Percentiles rank a stretch among this genome's conserved stretches.
These are phyloP conservation scores for Pachyuromys duprasi DNA, from an alignment of 2,797 vertebrate species.

Conservation along the genomic window DNA sequence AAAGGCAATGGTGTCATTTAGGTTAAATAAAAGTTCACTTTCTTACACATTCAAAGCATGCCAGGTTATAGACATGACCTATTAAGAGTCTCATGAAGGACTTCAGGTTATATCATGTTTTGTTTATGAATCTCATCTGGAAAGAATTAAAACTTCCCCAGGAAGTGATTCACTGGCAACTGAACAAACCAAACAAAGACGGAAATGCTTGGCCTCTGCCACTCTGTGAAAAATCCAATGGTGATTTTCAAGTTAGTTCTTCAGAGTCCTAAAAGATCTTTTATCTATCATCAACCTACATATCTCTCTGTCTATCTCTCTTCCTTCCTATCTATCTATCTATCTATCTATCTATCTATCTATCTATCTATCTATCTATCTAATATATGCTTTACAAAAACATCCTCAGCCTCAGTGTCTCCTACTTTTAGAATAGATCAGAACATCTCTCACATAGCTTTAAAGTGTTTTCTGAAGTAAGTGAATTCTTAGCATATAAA, in stretches of 20 bases:
- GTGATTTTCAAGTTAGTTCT: conserved; percentile 28
- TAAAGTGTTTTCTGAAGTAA: neutral
- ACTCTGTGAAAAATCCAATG: neutral
- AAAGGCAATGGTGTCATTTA: conserved; percentile 67
- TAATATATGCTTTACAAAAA: neutral
- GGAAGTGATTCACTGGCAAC: conserved; percentile 53
- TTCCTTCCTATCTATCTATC: neutral
- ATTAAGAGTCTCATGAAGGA: neutral
- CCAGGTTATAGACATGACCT: conserved; percentile 46
- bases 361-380: neutral
- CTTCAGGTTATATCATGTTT: conserved; percentile 25
- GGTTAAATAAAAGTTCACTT: conserved; percentile 70
- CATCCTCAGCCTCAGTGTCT: neutral
- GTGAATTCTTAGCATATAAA: neutral
- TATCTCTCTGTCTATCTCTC: neutral
- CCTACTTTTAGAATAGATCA: neutral
- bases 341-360: neutral
- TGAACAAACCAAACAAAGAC: conserved; percentile 18
- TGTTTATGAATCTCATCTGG: conserved; percentile 62
- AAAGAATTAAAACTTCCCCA: neutral
- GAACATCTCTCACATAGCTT: neutral
- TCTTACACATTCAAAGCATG: conserved; percentile 53
- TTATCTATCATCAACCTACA: neutral
- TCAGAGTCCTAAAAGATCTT: neutral
- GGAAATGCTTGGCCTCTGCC: neutral